phyloP scores from a whole-genome alignment of 2,888 invertebrate genomes.

The Flexamia atlantica region DNA sequence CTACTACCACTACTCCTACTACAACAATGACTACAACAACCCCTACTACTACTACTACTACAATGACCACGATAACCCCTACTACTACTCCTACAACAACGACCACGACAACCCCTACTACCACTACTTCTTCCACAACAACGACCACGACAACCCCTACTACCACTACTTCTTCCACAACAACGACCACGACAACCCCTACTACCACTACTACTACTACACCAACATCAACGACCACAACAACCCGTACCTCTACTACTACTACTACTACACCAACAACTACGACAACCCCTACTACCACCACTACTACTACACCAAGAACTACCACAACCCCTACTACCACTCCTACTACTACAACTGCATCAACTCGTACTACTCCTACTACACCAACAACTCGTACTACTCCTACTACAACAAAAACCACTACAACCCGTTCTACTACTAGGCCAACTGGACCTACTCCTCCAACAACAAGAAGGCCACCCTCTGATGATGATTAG shows the following conservation, averaged over 20 bases:
- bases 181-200: background rate
- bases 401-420: background rate
- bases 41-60: slow-evolving; percentile 69
- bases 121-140: slow-evolving; percentile 62
- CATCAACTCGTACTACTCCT: background rate
- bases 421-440: background rate
- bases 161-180: background rate
- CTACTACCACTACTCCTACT: slow-evolving; percentile 70
- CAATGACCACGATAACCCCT: slow-evolving; percentile 70
- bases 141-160: background rate
- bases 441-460: background rate
- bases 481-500: background rate
- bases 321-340: slow-evolving; percentile 35
- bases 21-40: slow-evolving; percentile 72
- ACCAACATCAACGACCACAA: slow-evolving; percentile 64
- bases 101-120: slow-evolving; percentile 34
- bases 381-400: background rate
- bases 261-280: slow-evolving; percentile 22
- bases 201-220: slow-evolving; percentile 25
- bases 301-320: slow-evolving; percentile 34
- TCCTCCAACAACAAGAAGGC: background rate
- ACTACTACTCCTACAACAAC: slow-evolving; percentile 60
- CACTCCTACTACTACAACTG: background rate
- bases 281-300: slow-evolving; percentile 7
- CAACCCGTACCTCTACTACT: background rate